These are phyloP conservation scores for Netelia fuscicornis DNA, from an alignment of 2,888 invertebrate genomes.

Conservation along the genomic window DNA sequence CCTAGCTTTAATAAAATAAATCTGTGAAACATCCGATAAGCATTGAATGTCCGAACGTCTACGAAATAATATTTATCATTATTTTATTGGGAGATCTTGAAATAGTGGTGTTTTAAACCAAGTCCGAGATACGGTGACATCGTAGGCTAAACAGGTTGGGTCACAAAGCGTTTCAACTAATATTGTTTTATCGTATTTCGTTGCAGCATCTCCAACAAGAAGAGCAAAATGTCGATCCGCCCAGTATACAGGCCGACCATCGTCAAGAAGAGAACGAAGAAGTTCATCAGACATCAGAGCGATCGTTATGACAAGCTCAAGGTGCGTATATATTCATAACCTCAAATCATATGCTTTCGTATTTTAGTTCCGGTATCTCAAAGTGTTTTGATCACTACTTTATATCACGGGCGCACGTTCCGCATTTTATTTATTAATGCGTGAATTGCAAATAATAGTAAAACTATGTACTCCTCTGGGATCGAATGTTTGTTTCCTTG, in stretches of 20 bases:
- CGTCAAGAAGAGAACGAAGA: slow-evolving; percentile 99
- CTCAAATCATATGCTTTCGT: slow-evolving; percentile 44
- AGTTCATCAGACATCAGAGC: slow-evolving; percentile 99
- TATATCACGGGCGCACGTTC: no score
- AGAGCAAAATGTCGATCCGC: slow-evolving; percentile 93
- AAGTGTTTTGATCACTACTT: no score
- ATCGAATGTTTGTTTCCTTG: no score
- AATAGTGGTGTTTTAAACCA: slow-evolving; percentile 33
- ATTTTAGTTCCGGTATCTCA: neutral
- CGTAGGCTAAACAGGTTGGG: slow-evolving; percentile 6
- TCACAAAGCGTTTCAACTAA: slow-evolving; percentile 10
- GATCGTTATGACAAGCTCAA: slow-evolving; percentile 98
- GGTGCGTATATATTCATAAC: slow-evolving; percentile 86
- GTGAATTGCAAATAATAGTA: no score
- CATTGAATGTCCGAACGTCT: slow-evolving; percentile 34
- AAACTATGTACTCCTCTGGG: no score
- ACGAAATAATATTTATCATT: slow-evolving; percentile 53
- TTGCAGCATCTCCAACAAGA: slow-evolving; percentile 75
- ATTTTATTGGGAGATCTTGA: neutral
- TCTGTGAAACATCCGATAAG: slow-evolving; percentile 5
- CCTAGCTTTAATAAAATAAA: slow-evolving; percentile 16
- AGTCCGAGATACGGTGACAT: slow-evolving; percentile 31
- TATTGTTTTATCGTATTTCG: slow-evolving; percentile 63
- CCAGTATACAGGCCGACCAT: slow-evolving; percentile 96
- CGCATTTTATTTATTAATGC: no score